Base-by-base conservation (phyloP, 92 coral and sea anemone species). In the Montipora capitata region DNA sequence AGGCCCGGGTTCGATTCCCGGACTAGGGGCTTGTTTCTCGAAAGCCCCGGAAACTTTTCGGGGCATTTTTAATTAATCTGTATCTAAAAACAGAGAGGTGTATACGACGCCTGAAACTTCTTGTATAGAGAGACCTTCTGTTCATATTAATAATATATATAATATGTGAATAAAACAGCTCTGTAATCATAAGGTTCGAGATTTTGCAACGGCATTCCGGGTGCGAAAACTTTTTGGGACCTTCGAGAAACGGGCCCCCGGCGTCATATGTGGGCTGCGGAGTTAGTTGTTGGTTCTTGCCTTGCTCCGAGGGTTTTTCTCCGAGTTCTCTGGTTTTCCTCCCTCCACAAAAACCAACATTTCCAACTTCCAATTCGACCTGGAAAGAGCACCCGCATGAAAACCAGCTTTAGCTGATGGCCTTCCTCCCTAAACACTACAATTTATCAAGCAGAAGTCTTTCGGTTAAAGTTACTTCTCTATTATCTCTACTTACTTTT, bases 401-500 rank as follows among this genome's bases (percentile, higher is more conserved):
- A 49, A 49, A 49, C 56, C 56, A 49, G 56, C 56, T 49, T 49
- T 49, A 64, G 69, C 2, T 64, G 69, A 15, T 20, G 38, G 69
- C 69, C 44, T 68, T 35, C 14, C 73, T 68, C 73, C 15, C 73
- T 68, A 38, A 35, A 68, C 9, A 8, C 14, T 38, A 68, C 73
- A 72, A 71, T 71, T 71, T 71, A 40, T 7, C 41, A 71, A 44
- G 76, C 76, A 39, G 56, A 71, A n/a, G 51, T 40, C 76, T 71
- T 71, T 40, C 42, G 76, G 56, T 71, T 71, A 71, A 40, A 71
- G 17, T 15, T 72, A 72, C 59, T 42, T 72, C 27, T 44, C 40
- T 44, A 18, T 71, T 72, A 42, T 74, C 54, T 18, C 48, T 57
- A 58, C 91, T 80, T 80, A 80, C 87, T 72, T 65, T 73, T 80